These are phyloP conservation scores for Rhorus exstirpatorius DNA, from an alignment of 2,888 invertebrate genomes.

Conservation along the genomic window DNA sequence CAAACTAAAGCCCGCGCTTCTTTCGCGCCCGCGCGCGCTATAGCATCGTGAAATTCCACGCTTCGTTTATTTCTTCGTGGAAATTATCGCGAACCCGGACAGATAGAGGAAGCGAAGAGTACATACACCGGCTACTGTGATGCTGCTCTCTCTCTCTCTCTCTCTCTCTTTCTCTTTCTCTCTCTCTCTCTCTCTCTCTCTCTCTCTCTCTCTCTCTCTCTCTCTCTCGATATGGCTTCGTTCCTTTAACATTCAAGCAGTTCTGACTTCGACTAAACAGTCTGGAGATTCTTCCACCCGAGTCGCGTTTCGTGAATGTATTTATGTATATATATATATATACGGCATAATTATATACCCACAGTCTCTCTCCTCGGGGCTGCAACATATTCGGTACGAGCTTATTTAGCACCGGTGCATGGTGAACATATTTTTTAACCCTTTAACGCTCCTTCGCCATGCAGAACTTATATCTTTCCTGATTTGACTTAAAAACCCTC, in stretches of 20 bases:
- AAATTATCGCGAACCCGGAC: slow-evolving; percentile 75
- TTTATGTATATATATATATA: not conserved
- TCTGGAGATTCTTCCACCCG: slow-evolving; percentile 45
- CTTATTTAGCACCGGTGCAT: slow-evolving; percentile 3
- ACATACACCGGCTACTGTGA: slow-evolving; percentile 36
- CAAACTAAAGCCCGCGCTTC: slow-evolving; percentile 33
- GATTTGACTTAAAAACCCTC: no score
- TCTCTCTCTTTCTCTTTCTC: no score
- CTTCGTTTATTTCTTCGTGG: slow-evolving; percentile 81
- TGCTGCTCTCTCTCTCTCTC: slow-evolving; percentile 9
- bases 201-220: slow-evolving; percentile 3
- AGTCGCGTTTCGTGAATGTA: slow-evolving; percentile 19
- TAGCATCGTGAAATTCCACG: slow-evolving; percentile 77
- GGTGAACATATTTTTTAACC: not conserved
- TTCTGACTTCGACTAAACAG: slow-evolving; percentile 58
- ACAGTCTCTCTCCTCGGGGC: not conserved
- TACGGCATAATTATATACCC: not conserved
- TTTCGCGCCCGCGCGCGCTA: slow-evolving; percentile 25
- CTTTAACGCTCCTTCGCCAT: not conserved
- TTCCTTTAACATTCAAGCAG: slow-evolving; percentile 23
- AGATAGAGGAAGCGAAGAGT: slow-evolving; percentile 10
- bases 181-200: slow-evolving; percentile 2
- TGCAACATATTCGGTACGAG: slow-evolving; percentile 23
- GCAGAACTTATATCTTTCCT: not conserved
- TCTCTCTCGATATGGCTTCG: slow-evolving; percentile 10